Percentiles rank a stretch among this genome's conserved stretches.
Conservation (phyloP, 2,113 vertebrate species). For the Ameiurus melas region DNA sequence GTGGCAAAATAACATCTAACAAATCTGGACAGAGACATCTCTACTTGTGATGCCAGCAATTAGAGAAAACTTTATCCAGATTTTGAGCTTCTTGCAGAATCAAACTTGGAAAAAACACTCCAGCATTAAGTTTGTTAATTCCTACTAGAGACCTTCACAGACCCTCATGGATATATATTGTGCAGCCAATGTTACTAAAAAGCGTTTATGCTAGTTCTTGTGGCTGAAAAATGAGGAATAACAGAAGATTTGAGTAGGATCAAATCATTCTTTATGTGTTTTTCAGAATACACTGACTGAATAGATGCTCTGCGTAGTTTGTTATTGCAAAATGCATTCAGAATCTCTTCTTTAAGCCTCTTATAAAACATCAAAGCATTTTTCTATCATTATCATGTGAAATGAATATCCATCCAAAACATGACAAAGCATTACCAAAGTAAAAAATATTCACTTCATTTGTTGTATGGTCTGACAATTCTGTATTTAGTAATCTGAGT, state of each 20-base stretch:
- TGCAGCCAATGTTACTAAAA: not conserved
- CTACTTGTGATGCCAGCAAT: slow-evolving; percentile 35
- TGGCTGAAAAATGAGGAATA: slow-evolving; percentile 39
- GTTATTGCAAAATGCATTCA: slow-evolving; percentile 10
- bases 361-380: slow-evolving; percentile 37
- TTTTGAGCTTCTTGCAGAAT: slow-evolving; percentile 30
- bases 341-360: slow-evolving; percentile 18
- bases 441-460: slow-evolving; percentile 5
- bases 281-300: slow-evolving; percentile 1
- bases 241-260: slow-evolving; percentile 31
- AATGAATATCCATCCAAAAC: not conserved
- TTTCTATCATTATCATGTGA: slow-evolving; percentile 20
- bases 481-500: not conserved
- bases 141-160: not conserved
- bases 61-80: slow-evolving; percentile 35
- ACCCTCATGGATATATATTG: slow-evolving; percentile 33
- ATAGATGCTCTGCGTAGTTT: slow-evolving; percentile 5
- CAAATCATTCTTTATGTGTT: slow-evolving; percentile 21
- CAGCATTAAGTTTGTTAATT: slow-evolving; percentile 38
- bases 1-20: not conserved
- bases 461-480: not conserved
- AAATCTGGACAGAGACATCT: not conserved
- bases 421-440: not conserved
- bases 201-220: slow-evolving; percentile 23
- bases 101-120: slow-evolving; percentile 20